Percentiles rank a stretch among this genome's conserved stretches.
These are phyloP conservation scores for Drosophila helvetica DNA, from an alignment of 2,888 invertebrate genomes.

Conservation along the genomic window DNA sequence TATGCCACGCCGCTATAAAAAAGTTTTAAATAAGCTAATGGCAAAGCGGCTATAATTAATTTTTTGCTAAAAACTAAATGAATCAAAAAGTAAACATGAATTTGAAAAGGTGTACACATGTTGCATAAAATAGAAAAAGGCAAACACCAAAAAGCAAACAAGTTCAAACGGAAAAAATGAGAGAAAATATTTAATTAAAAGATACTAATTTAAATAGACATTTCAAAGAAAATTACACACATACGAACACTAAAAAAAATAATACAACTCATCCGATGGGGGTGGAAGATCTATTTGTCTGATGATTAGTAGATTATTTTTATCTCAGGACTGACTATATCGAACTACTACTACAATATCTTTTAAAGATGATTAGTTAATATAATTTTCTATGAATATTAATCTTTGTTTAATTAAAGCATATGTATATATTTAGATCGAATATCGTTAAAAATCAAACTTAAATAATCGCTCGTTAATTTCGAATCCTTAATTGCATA, in stretches of 20 bases:
- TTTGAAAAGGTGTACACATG: neutral
- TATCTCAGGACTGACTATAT: too few species aligned
- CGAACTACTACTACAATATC: too few species aligned
- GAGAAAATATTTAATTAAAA: neutral
- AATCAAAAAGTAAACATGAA: slow-evolving; percentile 11
- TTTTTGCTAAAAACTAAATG: slow-evolving; percentile 7
- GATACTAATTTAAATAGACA: neutral
- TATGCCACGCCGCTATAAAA: neutral
- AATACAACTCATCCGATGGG: slow-evolving; percentile 7
- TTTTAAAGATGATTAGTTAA: too few species aligned
- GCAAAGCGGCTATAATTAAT: slow-evolving; percentile 18
- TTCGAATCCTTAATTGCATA: too few species aligned
- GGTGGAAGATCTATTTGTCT: too few species aligned
- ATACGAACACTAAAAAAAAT: slow-evolving; percentile 4
- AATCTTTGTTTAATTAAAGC: too few species aligned
- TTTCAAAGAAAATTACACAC: neutral
- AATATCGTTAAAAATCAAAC: too few species aligned
- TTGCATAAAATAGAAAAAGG: neutral
- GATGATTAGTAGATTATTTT: too few species aligned
- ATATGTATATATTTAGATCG: too few species aligned
- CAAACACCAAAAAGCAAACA: neutral
- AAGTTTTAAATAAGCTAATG: slow-evolving; percentile 10
- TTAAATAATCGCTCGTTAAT: too few species aligned
- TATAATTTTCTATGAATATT: too few species aligned
- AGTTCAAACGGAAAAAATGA: neutral